A percentile compares a stretch with the other conserved stretches of the same genome.
Conservation (phyloP, 2,797 vertebrate species). For the Phoxinus dragarum region DNA sequence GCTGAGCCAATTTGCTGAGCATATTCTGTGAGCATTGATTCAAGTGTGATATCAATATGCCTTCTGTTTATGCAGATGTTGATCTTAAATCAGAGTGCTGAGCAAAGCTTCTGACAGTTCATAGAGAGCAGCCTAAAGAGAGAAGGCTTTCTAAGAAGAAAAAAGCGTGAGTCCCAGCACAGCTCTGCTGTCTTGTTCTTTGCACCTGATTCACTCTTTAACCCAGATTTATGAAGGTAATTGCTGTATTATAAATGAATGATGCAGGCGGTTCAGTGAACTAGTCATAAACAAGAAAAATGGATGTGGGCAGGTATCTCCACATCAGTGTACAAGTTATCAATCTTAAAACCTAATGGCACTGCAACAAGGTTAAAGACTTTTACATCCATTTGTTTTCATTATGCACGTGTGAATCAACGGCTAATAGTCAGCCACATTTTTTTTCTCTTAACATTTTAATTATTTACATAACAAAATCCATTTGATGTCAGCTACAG, state of each 20-base stretch:
- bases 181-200: neutral
- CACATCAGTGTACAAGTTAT: constrained; percentile 32
- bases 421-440: constrained; percentile 1
- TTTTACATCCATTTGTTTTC: constrained; percentile 34
- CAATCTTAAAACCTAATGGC: constrained; percentile 40
- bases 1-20: constrained; percentile 13
- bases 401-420: constrained; percentile 42
- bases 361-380: constrained; percentile 46
- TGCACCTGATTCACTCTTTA: constrained; percentile 42
- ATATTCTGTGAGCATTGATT: constrained; percentile 20
- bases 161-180: neutral
- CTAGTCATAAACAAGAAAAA: constrained; percentile 40
- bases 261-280: constrained; percentile 9
- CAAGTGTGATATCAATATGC: constrained; percentile 33
- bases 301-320: constrained; percentile 16
- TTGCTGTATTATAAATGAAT: constrained; percentile 53
- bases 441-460: constrained; percentile 8
- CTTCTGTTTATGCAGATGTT: constrained; percentile 38
- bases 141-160: constrained; percentile 4
- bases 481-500: neutral
- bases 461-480: constrained; percentile 6
- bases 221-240: constrained; percentile 51
- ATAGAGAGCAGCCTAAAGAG: neutral
- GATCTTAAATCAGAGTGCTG: constrained; percentile 30
- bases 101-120: constrained; percentile 16